These are phyloP conservation scores for Drosophila biarmipes DNA, from an alignment of 1,140 invertebrate genomes.

Conservation along the genomic window DNA sequence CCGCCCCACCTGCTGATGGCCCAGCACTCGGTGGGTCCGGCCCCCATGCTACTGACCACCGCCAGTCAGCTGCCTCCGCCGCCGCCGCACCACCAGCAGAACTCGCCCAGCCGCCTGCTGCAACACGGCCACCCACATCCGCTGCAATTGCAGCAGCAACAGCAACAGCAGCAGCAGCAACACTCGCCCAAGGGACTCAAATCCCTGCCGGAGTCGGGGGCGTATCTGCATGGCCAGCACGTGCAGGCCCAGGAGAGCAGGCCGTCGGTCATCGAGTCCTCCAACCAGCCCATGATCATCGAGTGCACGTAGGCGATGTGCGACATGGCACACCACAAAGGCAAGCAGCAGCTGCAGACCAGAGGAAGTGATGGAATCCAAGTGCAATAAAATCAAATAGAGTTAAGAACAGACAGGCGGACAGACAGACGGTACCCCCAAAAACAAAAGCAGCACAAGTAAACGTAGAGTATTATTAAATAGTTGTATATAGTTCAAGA, in stretches of 20 bases:
- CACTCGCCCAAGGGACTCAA: slow-evolving; percentile 60
- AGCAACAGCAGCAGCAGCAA: slow-evolving; percentile 56
- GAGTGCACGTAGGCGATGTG: slow-evolving; percentile 90
- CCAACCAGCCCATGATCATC: slow-evolving; percentile 92
- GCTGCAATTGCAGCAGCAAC: slow-evolving; percentile 77
- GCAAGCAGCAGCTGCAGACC: slow-evolving; percentile 14
- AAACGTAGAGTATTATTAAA: slow-evolving; percentile 81
- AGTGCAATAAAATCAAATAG: slow-evolving; percentile 76
- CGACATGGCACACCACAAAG: neutral
- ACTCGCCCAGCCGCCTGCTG: slow-evolving; percentile 86
- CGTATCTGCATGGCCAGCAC: slow-evolving; percentile 79
- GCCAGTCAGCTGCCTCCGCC: slow-evolving; percentile 86
- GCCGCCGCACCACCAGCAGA: slow-evolving; percentile 86
- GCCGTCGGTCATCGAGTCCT: slow-evolving; percentile 93
- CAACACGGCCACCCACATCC: slow-evolving; percentile 84
- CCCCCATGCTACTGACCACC: slow-evolving; percentile 75
- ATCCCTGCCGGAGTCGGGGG: slow-evolving; percentile 77
- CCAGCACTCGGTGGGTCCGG: slow-evolving; percentile 41
- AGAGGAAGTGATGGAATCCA: slow-evolving; percentile 61
- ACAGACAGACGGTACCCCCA: slow-evolving; percentile 37
- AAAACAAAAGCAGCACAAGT: slow-evolving; percentile 62
- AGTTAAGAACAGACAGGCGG: slow-evolving; percentile 46
- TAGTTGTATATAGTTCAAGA: slow-evolving; percentile 69
- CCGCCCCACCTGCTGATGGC: slow-evolving; percentile 48
- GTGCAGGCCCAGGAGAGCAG: slow-evolving; percentile 87